phyloP scores from a whole-genome alignment of 64 coral and sea anemone species.

The Cladopsammia gracilis region DNA sequence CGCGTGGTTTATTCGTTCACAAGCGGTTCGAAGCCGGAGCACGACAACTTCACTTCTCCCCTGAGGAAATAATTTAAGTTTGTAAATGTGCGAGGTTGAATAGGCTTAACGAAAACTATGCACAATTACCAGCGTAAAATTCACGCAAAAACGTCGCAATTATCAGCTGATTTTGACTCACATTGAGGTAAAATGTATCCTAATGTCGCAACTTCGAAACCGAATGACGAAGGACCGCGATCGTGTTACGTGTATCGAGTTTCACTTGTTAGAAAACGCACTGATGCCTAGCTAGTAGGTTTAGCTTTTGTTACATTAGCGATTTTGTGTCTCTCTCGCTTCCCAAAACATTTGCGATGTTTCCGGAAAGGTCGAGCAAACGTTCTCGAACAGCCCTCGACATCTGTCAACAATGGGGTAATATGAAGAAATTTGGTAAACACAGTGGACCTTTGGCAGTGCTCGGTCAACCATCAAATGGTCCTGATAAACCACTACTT shows the following conservation, averaged over 20 bases:
- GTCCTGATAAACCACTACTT: background rate
- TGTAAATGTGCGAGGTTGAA: background rate
- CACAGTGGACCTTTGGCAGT: background rate
- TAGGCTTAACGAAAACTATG: background rate
- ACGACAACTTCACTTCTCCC: background rate
- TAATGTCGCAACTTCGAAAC: background rate
- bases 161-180: background rate
- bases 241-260: background rate
- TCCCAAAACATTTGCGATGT: background rate
- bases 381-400: background rate
- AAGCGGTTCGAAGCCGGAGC: background rate
- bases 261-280: too few relatives aligned
- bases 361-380: background rate
- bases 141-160: background rate
- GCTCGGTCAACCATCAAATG: background rate
- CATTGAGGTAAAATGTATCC: background rate
- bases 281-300: too few relatives aligned
- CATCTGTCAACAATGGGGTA: background rate
- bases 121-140: background rate
- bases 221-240: background rate
- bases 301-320: too few relatives aligned
- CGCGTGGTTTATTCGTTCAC: background rate
- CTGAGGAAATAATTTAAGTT: background rate
- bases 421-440: conserved; percentile 9
- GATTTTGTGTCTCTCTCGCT: too few relatives aligned